phyloP scores from a whole-genome alignment of 2,888 invertebrate genomes.

The Prosapia bicincta region DNA sequence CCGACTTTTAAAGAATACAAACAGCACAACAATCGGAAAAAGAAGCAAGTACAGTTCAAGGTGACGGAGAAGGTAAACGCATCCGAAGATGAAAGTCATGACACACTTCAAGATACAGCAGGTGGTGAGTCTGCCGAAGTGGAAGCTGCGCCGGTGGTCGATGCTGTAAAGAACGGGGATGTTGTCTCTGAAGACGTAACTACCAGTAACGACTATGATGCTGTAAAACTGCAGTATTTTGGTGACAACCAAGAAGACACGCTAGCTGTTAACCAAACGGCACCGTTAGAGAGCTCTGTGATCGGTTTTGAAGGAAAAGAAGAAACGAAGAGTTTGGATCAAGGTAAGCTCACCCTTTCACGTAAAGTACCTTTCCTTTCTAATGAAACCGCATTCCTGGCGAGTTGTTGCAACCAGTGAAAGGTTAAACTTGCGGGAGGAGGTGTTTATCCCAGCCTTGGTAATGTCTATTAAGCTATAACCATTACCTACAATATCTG shows the following conservation, averaged over 20 bases:
- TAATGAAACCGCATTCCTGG: background rate
- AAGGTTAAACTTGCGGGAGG: background rate
- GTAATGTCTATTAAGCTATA: too few species aligned
- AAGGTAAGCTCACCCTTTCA: background rate
- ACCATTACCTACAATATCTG: too few species aligned
- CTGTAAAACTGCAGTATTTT: conserved; percentile 11
- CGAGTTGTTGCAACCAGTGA: background rate
- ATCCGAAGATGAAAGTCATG: background rate
- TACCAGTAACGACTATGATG: background rate
- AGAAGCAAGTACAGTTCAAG: conserved; percentile 46
- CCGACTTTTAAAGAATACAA: conserved; percentile 52
- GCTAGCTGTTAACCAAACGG: conserved; percentile 12
- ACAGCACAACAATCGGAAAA: conserved; percentile 51
- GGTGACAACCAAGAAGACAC: conserved; percentile 18
- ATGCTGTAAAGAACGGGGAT: background rate
- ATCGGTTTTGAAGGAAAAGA: background rate
- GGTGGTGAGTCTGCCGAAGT: background rate
- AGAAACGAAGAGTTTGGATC: background rate
- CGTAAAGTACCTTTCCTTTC: background rate
- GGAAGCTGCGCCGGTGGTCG: background rate
- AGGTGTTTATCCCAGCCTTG: too few species aligned
- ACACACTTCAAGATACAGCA: background rate
- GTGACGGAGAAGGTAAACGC: conserved; percentile 31
- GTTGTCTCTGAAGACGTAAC: background rate
- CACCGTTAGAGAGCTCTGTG: background rate